Percentiles rank a stretch among this genome's conserved stretches.
phyloP scores from a whole-genome alignment of 2,113 vertebrate species.

The Rhegmatorhina hoffmannsi region DNA sequence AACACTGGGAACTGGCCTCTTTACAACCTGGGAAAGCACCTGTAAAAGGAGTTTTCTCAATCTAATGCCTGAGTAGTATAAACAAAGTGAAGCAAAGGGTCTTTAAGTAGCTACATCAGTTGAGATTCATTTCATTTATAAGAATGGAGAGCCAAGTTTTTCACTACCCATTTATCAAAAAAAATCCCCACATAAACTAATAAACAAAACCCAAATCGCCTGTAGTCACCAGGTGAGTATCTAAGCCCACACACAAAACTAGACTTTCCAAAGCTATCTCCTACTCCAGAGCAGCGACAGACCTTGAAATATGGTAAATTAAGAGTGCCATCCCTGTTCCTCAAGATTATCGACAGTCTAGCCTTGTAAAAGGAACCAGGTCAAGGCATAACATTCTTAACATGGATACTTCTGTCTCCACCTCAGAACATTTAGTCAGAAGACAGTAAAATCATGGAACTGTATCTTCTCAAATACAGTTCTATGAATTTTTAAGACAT shows the following conservation, averaged over 20 bases:
- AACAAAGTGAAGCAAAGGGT: neutral
- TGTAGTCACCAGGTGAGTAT: neutral
- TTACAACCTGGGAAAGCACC: neutral
- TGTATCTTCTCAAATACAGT: neutral
- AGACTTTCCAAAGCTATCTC: neutral
- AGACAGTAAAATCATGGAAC: neutral
- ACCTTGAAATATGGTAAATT: neutral
- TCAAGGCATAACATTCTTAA: neutral
- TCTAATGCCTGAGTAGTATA: neutral
- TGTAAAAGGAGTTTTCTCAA: neutral
- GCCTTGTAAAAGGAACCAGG: neutral
- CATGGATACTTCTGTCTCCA: neutral
- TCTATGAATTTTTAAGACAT: neutral
- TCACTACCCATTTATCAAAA: neutral
- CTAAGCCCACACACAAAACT: neutral
- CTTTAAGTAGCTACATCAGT: neutral
- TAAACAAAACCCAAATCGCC: neutral
- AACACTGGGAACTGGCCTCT: neutral
- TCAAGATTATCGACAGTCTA: neutral
- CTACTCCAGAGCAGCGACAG: neutral
- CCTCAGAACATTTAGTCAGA: neutral
- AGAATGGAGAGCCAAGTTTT: neutral
- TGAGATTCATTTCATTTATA: neutral
- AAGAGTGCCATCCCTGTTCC: neutral
- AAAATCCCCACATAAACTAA: neutral